These are phyloP conservation scores for Saxicola maurus DNA, from an alignment of 2,797 vertebrate species.

Conservation along the genomic window DNA sequence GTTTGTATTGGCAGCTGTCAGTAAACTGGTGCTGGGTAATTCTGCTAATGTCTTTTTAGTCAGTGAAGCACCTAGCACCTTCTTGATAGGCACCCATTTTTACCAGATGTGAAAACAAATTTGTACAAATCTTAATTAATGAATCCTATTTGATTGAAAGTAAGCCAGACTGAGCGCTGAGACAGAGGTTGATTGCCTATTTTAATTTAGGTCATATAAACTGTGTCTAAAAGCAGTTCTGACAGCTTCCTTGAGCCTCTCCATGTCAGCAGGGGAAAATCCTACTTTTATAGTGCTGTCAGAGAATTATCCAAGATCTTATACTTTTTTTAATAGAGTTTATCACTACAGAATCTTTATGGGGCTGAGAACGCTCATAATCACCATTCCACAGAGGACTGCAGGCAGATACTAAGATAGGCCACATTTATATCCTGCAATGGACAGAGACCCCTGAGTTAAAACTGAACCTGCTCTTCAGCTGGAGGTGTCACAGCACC, in stretches of 20 bases:
- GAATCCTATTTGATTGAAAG: neutral
- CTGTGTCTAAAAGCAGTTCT: neutral
- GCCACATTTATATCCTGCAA: neutral
- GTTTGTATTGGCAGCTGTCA: neutral
- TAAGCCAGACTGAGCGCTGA: neutral
- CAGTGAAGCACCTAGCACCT: neutral
- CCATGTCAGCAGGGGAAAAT: neutral
- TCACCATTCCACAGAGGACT: neutral
- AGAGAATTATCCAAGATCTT: neutral
- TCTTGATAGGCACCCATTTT: neutral
- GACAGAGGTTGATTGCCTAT: neutral
- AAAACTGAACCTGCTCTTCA: neutral
- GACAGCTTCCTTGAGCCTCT: neutral
- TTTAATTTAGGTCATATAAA: neutral
- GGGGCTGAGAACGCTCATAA: neutral
- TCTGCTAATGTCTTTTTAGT: neutral
- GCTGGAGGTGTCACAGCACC: neutral
- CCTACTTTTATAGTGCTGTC: neutral
- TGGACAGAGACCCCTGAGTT: neutral
- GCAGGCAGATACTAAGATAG: neutral
- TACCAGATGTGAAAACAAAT: neutral
- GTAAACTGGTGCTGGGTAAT: neutral
- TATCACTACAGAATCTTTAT: neutral
- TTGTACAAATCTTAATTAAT: neutral
- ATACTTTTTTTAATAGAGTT: neutral